These are phyloP conservation scores for Sphaerophoria taeniata DNA, from an alignment of 2,888 invertebrate species.

Conservation along the genomic window DNA sequence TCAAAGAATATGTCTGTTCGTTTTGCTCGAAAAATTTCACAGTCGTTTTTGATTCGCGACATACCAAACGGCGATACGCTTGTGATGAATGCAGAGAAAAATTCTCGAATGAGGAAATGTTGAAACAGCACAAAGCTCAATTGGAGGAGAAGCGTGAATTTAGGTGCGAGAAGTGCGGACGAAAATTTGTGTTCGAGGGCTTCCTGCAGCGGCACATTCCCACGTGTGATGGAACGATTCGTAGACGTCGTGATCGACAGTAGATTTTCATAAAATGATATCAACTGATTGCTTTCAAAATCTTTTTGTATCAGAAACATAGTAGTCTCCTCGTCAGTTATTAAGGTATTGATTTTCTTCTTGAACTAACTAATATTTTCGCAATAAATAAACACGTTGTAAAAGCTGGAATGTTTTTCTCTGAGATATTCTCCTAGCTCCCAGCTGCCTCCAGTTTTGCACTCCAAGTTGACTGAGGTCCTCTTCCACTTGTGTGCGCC, in stretches of 20 bases:
- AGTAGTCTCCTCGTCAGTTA: conserved; percentile 34
- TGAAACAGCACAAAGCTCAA: conserved; percentile 81
- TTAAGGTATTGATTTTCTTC: conserved; percentile 34
- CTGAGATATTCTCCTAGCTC: too few species aligned
- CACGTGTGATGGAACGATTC: conserved; percentile 82
- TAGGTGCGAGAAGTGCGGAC: conserved; percentile 81
- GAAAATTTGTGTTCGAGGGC: conserved; percentile 82
- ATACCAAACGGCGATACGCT: conserved; percentile 82
- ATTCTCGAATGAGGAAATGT: conserved; percentile 81
- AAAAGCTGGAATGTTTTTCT: neutral
- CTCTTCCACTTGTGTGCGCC: too few species aligned
- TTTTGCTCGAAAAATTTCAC: conserved; percentile 81
- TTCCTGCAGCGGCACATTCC: conserved; percentile 82
- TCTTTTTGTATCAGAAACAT: conserved; percentile 21
- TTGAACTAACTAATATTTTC: conserved; percentile 44
- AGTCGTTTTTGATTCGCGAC: conserved; percentile 81
- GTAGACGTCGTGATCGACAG: conserved; percentile 79
- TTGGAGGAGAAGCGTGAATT: conserved; percentile 82
- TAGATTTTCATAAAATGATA: neutral
- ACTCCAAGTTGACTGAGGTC: too few species aligned
- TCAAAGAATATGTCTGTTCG: conserved; percentile 82
- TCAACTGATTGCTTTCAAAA: conserved; percentile 1
- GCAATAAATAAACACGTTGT: conserved; percentile 61
- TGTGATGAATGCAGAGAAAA: conserved; percentile 82
- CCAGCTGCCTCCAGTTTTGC: too few species aligned